Evolutionary conservation across 2,888 invertebrate species (phyloP).

Genomic region (Drosophila antonietae): DNA sequence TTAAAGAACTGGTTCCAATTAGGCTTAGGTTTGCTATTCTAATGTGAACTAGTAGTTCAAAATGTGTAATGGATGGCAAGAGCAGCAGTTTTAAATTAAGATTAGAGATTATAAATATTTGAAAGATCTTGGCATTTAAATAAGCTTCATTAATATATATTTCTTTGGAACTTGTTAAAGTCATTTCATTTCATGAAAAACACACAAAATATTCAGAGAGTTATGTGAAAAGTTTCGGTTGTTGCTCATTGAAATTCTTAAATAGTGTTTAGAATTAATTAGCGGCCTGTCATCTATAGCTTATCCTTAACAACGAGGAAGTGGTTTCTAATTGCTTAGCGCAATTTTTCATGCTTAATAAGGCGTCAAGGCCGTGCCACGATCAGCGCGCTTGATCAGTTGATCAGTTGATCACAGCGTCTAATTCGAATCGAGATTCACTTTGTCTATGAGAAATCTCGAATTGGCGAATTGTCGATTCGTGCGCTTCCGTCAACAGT

Average conservation of each 20-base stretch:
- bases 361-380: slow-evolving; percentile 40
- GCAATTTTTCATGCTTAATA: slow-evolving; percentile 29
- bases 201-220: neutral
- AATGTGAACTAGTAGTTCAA: no score
- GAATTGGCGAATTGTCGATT: slow-evolving; percentile 34
- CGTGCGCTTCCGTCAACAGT: slow-evolving; percentile 73
- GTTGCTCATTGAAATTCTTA: neutral
- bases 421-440: slow-evolving; percentile 33
- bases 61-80: no score
- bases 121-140: no score
- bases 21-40: no score
- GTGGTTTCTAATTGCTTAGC: slow-evolving; percentile 5
- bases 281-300: slow-evolving; percentile 5
- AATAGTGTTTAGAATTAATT: slow-evolving; percentile 15
- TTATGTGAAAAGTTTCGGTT: neutral
- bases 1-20: no score
- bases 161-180: no score
- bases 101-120: no score
- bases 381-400: slow-evolving; percentile 9
- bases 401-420: slow-evolving; percentile 28
- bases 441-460: slow-evolving; percentile 38
- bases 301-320: slow-evolving; percentile 56
- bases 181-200: neutral
- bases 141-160: no score
- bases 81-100: no score